These are phyloP conservation scores for Apolygus lucorum DNA, from an alignment of 1,140 invertebrate genomes.

Conservation along the genomic window DNA sequence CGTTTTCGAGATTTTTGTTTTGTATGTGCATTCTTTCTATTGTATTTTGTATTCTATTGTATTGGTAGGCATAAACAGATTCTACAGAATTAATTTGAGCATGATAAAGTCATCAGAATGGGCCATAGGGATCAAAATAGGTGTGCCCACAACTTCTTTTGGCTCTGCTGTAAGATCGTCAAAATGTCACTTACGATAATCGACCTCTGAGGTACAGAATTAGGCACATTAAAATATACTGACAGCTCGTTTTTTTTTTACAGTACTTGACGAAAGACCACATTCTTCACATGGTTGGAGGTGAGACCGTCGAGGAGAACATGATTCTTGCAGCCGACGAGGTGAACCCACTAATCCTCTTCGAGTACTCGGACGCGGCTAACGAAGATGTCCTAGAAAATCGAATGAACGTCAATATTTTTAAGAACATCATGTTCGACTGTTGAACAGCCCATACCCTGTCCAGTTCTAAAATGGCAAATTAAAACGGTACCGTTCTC, in stretches of 20 bases:
- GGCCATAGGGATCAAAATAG: no score
- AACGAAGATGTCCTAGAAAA: neutral
- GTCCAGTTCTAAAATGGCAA: no score
- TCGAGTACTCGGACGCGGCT: conserved; percentile 19
- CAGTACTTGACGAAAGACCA: neutral
- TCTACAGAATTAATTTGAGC: no score
- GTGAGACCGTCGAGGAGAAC: neutral
- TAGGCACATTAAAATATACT: neutral
- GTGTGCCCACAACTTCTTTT: no score
- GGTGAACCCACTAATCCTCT: conserved; percentile 8
- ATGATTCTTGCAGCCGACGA: neutral
- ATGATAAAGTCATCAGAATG: no score
- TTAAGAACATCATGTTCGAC: conserved; percentile 12
- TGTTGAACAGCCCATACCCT: no score
- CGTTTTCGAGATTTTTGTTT: no score
- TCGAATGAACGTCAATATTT: neutral
- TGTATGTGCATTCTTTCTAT: no score
- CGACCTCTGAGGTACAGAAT: neutral
- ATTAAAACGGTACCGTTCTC: no score
- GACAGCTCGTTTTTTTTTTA: neutral
- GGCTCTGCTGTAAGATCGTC: neutral
- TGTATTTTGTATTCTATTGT: no score
- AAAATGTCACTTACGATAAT: neutral
- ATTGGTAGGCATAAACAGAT: no score
- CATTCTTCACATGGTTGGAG: neutral